Conservation (phyloP, 2,797 vertebrate genomes). For the Brachyrhaphis roseni region DNA sequence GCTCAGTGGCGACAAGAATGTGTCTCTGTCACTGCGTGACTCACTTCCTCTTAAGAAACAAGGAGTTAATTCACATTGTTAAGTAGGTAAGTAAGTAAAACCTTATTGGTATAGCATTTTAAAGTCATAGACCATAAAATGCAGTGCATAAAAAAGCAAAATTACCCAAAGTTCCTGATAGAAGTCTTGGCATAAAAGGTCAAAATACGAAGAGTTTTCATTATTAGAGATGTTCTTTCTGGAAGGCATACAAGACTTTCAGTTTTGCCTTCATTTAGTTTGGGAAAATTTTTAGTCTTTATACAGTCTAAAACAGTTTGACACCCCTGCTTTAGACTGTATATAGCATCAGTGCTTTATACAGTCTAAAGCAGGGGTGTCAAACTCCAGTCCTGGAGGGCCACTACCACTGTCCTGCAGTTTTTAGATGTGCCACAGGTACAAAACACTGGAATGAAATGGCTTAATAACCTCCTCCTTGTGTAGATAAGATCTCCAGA, state of each 20-base stretch:
- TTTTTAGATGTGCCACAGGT: no score
- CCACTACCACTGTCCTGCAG: no score
- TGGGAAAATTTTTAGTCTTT: neutral
- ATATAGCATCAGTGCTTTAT: no score
- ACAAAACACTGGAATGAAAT: no score
- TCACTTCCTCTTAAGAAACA: constrained; percentile 8
- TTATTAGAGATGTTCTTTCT: neutral
- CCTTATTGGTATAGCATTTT: neutral
- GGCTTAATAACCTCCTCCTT: no score
- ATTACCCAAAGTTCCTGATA: neutral
- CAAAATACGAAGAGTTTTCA: neutral
- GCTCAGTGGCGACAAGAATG: constrained; percentile 14
- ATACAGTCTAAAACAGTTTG: neutral
- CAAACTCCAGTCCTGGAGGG: no score
- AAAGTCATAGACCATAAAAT: neutral
- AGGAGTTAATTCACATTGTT: neutral
- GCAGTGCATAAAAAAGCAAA: neutral
- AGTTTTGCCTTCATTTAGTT: neutral
- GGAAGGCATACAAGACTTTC: neutral
- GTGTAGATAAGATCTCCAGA: no score
- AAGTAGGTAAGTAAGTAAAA: neutral
- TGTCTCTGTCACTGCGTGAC: constrained; percentile 10
- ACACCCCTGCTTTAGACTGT: no score
- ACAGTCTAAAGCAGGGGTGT: no score
- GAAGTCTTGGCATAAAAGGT: neutral